Conservation (phyloP, 1,140 invertebrate genomes). For the Scylla paramamosain region DNA sequence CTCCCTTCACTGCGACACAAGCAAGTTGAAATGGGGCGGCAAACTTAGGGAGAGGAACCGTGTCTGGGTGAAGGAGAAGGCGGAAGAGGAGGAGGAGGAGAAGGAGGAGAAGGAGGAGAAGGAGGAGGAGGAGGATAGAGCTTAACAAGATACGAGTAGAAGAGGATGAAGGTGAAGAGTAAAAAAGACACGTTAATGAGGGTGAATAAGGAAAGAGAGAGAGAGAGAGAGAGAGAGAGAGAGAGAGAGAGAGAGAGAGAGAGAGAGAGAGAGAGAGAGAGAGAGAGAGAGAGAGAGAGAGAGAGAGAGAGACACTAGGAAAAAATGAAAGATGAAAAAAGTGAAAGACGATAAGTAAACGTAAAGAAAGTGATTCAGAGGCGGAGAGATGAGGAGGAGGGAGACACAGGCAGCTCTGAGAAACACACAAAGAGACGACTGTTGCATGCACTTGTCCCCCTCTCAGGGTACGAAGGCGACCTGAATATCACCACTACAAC, state of each 20-base stretch:
- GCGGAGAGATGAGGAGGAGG: background rate
- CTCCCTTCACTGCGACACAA: background rate
- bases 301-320: background rate
- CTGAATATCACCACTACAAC: no score
- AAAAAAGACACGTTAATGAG: background rate
- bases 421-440: no score
- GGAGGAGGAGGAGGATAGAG: background rate
- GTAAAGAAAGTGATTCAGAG: background rate
- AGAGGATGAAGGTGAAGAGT: background rate
- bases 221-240: conserved; percentile 39
- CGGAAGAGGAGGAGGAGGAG: background rate
- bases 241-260: conserved; percentile 48
- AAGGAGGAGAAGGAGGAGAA: background rate
- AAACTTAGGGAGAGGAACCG: background rate
- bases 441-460: no score
- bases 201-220: background rate
- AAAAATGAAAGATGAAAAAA: background rate
- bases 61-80: background rate
- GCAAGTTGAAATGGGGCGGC: background rate
- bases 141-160: background rate
- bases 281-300: background rate
- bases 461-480: no score
- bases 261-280: conserved; percentile 31
- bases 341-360: no score
- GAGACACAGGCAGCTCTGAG: background rate